Conservation (phyloP, 2,888 invertebrate genomes). For the Pyralis farinalis region DNA sequence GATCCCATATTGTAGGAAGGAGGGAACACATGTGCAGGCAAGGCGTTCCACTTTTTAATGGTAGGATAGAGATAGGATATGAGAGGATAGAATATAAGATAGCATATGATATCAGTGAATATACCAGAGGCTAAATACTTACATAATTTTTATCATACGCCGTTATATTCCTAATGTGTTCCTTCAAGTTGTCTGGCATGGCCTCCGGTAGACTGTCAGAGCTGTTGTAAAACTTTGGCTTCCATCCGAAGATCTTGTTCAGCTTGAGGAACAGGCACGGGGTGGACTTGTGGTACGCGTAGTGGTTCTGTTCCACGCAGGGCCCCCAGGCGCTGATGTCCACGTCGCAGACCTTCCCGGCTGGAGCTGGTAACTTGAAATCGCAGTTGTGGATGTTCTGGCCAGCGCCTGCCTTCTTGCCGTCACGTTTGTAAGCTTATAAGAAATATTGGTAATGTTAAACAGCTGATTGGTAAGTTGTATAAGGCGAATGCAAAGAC, state of each 20-base stretch:
- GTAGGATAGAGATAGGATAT: no score
- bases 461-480: no score
- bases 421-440: constrained; percentile 87
- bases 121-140: constrained; percentile 27
- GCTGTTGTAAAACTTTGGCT: constrained; percentile 90
- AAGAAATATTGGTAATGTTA: no score
- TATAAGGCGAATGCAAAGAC: no score
- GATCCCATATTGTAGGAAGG: no score
- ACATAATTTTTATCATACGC: constrained; percentile 70
- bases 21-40: no score
- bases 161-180: constrained; percentile 82
- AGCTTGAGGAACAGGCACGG: constrained; percentile 98
- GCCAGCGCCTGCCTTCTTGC: constrained; percentile 85
- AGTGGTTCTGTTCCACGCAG: constrained; percentile 92
- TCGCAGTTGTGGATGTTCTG: constrained; percentile 89
- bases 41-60: no score
- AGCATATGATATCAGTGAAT: no score
- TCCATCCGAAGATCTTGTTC: constrained; percentile 97
- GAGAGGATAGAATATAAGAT: no score
- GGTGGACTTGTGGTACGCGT: constrained; percentile 94
- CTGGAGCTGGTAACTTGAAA: constrained; percentile 85
- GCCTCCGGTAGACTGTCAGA: constrained; percentile 84
- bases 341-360: constrained; percentile 92
- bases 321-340: constrained; percentile 90
- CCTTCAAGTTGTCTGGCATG: constrained; percentile 88